Evolutionary conservation across 1,140 invertebrate species (phyloP).

Genomic region (Brachionus rubens): DNA sequence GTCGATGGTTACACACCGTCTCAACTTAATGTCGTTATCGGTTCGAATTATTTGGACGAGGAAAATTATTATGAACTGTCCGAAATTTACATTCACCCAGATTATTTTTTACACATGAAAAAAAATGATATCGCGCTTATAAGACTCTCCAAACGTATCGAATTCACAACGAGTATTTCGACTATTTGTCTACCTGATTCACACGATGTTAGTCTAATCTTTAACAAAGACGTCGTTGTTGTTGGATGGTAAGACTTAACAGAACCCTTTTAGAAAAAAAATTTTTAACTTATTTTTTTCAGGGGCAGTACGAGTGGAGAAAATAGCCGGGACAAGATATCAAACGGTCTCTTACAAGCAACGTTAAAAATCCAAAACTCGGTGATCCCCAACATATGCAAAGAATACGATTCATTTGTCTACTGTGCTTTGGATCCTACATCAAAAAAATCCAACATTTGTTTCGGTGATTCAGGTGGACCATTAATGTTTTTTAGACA

Average conservation of each 20-base stretch:
- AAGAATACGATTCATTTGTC: background rate
- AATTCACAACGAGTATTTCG: background rate
- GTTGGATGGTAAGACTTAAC: background rate
- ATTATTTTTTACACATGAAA: background rate
- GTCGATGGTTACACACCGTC: background rate
- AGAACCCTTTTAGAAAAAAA: background rate
- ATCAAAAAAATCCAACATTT: background rate
- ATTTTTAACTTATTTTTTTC: background rate
- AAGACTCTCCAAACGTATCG: background rate
- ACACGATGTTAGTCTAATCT: background rate
- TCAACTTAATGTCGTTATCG: background rate
- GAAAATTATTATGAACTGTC: background rate
- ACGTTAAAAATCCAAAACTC: background rate
- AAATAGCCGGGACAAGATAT: background rate
- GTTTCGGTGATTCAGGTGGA: constrained; percentile 4
- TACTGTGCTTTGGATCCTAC: constrained; percentile 9
- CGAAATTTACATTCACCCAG: background rate
- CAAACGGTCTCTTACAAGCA: background rate
- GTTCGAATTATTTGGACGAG: background rate
- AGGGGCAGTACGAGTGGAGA: constrained; percentile 28
- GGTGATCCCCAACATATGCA: background rate
- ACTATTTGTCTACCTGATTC: background rate
- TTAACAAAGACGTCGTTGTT: background rate
- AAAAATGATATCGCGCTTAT: background rate
- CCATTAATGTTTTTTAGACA: background rate